phyloP scores from a whole-genome alignment of 1,140 invertebrate genomes.

The Brachionus rotundiformis region DNA sequence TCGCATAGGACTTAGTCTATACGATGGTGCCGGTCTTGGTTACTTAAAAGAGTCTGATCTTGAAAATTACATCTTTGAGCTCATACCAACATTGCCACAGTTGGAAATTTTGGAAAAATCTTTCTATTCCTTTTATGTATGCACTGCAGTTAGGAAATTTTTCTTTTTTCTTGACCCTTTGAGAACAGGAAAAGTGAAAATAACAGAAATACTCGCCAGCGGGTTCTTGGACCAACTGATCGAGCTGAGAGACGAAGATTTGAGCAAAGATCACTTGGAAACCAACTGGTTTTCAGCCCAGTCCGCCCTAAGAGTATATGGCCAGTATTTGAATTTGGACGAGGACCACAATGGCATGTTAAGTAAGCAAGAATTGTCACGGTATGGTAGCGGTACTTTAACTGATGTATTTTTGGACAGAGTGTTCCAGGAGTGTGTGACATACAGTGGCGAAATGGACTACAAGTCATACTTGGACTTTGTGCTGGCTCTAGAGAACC shows the following conservation, averaged over 20 bases:
- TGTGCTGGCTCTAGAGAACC: conserved; percentile 87
- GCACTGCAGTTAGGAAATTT: conserved; percentile 89
- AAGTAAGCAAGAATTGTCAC: conserved; percentile 76
- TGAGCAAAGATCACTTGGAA: conserved; percentile 78
- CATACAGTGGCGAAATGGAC: conserved; percentile 94
- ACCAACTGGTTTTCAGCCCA: conserved; percentile 92
- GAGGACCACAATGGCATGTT: conserved; percentile 93
- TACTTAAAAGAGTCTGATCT: conserved; percentile 84
- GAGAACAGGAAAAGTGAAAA: conserved; percentile 80
- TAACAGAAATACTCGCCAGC: conserved; percentile 84
- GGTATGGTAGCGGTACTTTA: conserved; percentile 86
- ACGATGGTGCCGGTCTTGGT: conserved; percentile 87
- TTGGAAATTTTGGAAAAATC: conserved; percentile 85
- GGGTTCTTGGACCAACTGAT: conserved; percentile 88
- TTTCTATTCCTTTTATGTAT: conserved; percentile 93
- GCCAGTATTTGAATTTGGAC: conserved; percentile 88
- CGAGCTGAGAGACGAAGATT: conserved; percentile 70
- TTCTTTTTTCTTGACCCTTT: conserved; percentile 90
- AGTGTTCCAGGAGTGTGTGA: conserved; percentile 90
- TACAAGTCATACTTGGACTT: conserved; percentile 95
- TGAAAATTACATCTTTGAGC: conserved; percentile 88
- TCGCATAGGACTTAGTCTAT: conserved; percentile 84
- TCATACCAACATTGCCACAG: conserved; percentile 55
- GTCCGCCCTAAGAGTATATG: conserved; percentile 83
- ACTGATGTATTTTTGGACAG: conserved; percentile 86